A percentile compares a stretch with the other conserved stretches of the same genome.
Conservation (phyloP, 2,113 vertebrate genomes). For the Phodopus roborovskii region DNA sequence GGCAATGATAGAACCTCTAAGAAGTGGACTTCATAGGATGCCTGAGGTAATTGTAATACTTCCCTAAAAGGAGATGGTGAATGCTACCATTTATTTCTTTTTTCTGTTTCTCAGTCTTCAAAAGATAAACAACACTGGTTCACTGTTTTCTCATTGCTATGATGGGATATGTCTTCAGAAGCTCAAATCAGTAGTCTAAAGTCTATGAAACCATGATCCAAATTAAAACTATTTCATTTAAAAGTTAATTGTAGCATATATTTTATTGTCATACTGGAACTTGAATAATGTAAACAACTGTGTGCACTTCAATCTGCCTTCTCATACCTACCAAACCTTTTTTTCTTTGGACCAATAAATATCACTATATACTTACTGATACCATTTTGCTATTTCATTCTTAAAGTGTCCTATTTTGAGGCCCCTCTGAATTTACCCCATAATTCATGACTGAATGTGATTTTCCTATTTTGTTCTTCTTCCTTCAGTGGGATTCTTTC, state of each 20-base stretch:
- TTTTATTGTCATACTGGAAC: background rate
- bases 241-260: background rate
- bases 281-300: too few relatives aligned
- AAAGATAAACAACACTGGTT: background rate
- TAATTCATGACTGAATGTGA: background rate
- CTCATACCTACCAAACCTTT: background rate
- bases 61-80: rapidly evolving
- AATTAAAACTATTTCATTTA: background rate
- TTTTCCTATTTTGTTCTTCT: background rate
- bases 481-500: too few relatives aligned
- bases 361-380: background rate
- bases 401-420: background rate
- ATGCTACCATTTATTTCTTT: background rate
- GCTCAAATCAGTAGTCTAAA: background rate
- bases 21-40: rapidly evolving
- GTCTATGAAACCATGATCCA: background rate
- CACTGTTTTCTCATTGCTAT: rapidly evolving
- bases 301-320: background rate
- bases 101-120: background rate
- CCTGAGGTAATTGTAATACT: background rate
- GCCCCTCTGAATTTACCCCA: background rate
- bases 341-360: background rate
- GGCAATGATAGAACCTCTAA: background rate
- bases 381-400: background rate
- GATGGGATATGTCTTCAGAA: background rate